Percentiles rank a stretch among this genome's conserved stretches.
These are phyloP conservation scores for Corvus hawaiiensis DNA, from an alignment of 2,113 vertebrate genomes.

Conservation along the genomic window DNA sequence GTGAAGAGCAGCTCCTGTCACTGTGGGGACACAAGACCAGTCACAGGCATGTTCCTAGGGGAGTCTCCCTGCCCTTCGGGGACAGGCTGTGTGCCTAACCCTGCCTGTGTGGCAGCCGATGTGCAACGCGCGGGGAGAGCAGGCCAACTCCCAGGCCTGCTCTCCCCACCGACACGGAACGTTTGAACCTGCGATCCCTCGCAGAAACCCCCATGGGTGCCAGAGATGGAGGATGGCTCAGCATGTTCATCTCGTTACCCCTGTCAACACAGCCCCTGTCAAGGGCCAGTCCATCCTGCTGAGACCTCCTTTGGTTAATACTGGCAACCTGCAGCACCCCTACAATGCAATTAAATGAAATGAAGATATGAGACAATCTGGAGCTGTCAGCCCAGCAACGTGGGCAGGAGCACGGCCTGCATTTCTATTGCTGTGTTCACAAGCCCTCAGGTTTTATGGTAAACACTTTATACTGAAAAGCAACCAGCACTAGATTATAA, in stretches of 20 bases:
- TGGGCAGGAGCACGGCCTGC: not conserved
- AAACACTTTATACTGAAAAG: not conserved
- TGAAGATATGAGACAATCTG: not conserved
- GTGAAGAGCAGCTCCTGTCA: not conserved
- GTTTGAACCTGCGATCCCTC: fast-evolving
- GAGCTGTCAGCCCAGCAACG: not conserved
- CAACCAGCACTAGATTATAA: not conserved
- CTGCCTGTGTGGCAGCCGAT: fast-evolving
- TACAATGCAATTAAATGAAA: not conserved
- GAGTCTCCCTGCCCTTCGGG: not conserved
- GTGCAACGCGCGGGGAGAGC: not conserved
- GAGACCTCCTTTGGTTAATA: not conserved
- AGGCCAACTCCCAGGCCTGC: not conserved
- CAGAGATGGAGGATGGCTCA: not conserved
- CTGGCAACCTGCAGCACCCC: not conserved
- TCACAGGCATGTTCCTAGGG: not conserved
- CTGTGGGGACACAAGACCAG: not conserved
- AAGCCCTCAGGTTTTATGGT: not conserved
- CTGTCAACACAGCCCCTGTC: not conserved
- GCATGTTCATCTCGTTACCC: not conserved
- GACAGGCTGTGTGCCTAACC: not conserved
- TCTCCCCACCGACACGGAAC: fast-evolving
- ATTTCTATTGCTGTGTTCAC: not conserved
- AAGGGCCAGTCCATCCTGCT: not conserved
- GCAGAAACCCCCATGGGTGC: not conserved